Evolutionary conservation across 2,113 vertebrate species (phyloP), one percentile per base, ranked within the genome.

Genomic region (Setophaga kirtlandii): DNA sequence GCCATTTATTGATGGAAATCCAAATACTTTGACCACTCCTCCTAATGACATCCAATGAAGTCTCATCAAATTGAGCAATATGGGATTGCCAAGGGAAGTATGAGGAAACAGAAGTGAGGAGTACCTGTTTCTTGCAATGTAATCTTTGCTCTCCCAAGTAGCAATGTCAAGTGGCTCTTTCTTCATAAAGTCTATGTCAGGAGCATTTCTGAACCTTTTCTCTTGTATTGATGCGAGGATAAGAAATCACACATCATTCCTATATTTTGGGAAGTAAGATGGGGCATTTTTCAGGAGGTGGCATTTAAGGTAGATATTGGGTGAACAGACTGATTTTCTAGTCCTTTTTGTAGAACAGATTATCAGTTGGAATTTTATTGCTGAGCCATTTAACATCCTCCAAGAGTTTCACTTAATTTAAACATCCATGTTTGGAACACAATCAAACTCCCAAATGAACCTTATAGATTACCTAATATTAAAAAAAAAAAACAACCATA

Each of bases 1-100:
- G 41, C 75, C 85, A 83, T 82, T 80, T 90, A 85, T 42, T 62
- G 75, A 92, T 90, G 42, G 70, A 83, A 92, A 91, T 93, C 52
- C 46, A 65, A 69, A 85, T 55, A 46, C 18, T 76, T 82, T 86
- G 67, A 58, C 46, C 31, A 67, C 39, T 3, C 4, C 25, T 85
- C 50, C 41, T 85, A 65, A 93, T 65, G 31, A 16, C 25, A 49
- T 77, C 46, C 46, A 65, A n/a, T 62, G 49, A 76, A 71, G 21
- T 69, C 27, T 17, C 24, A 11, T 42, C 19, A 86, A 53, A 86
- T 42, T 73, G 65, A 15, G 30, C 56, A 27, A 24, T 7, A 5
- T 64, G 58, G 37, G 37, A 37, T 64, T 91, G 35, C 58, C 44
- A 83, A 52, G 31, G 39, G 47, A 93, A 73, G 25, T 52, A 16